Percentiles rank a stretch among this genome's conserved stretches.
phyloP scores from a whole-genome alignment of 2,797 vertebrate genomes.

The Danio albolineatus region DNA sequence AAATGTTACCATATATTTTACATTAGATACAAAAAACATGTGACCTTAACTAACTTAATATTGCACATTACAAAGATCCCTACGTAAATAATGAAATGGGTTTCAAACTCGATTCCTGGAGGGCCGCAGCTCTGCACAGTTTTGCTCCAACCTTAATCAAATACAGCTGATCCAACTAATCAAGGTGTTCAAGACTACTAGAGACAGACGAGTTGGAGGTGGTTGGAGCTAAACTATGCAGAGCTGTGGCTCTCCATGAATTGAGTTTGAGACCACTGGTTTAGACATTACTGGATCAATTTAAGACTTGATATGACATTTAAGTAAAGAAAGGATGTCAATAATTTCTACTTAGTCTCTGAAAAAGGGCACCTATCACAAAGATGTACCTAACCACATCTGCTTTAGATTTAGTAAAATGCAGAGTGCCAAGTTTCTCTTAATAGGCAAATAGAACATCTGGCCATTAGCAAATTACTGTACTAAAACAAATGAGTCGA shows the following conservation, averaged over 20 bases:
- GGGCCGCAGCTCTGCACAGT: no score
- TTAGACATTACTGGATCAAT: background rate
- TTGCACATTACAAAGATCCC: background rate
- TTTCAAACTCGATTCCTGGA: no score
- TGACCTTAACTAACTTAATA: background rate
- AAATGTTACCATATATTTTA: no score
- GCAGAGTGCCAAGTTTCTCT: background rate
- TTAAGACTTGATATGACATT: background rate
- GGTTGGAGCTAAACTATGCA: no score
- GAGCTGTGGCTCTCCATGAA: no score
- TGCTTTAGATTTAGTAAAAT: background rate
- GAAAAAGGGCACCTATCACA: background rate
- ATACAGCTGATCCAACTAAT: no score
- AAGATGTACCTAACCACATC: background rate
- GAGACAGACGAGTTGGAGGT: no score
- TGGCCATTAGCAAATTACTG: background rate
- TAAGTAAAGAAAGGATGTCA: background rate
- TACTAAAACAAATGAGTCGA: background rate
- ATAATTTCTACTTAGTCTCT: no score
- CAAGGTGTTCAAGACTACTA: no score
- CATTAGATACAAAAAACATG: background rate
- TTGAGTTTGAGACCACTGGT: no score
- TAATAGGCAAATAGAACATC: conserved; percentile 12
- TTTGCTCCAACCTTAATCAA: no score
- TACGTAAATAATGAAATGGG: background rate